phyloP scores from a whole-genome alignment of 1,140 invertebrate genomes.

The Whitmania pigra region DNA sequence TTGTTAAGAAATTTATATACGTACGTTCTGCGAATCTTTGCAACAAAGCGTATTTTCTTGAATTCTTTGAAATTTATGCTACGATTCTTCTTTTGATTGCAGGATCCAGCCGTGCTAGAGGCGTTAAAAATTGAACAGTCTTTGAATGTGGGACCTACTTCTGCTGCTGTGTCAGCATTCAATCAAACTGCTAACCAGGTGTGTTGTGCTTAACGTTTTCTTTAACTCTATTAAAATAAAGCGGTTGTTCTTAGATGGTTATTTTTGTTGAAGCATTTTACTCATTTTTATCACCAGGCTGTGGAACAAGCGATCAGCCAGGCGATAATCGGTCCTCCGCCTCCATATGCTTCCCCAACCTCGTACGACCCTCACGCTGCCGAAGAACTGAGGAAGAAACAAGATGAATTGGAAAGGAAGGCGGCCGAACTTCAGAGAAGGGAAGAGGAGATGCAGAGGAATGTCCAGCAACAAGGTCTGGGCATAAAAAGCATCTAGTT shows the following conservation, averaged over 20 bases:
- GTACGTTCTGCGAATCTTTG: neutral
- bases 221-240: neutral
- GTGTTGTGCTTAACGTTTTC: neutral
- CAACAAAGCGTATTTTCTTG: too few species aligned
- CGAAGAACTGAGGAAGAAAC: slow-evolving; percentile 56
- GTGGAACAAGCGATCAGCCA: slow-evolving; percentile 3
- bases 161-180: too few species aligned
- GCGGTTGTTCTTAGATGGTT: neutral
- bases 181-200: too few species aligned
- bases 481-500: slow-evolving; percentile 12
- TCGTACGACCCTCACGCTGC: slow-evolving; percentile 36
- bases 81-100: neutral
- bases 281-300: neutral
- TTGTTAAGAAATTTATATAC: neutral
- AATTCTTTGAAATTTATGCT: too few species aligned
- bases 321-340: slow-evolving; percentile 7
- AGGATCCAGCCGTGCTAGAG: slow-evolving; percentile 4
- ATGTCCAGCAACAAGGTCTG: slow-evolving; percentile 54
- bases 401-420: slow-evolving; percentile 64
- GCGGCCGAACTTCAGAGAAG: slow-evolving; percentile 63
- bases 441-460: slow-evolving; percentile 45
- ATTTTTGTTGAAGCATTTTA: neutral
- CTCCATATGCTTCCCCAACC: slow-evolving; percentile 2
- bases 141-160: neutral
- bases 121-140: slow-evolving; percentile 6